Conservation (phyloP, 1,140 invertebrate genomes). For the Melitaea cinxia region DNA sequence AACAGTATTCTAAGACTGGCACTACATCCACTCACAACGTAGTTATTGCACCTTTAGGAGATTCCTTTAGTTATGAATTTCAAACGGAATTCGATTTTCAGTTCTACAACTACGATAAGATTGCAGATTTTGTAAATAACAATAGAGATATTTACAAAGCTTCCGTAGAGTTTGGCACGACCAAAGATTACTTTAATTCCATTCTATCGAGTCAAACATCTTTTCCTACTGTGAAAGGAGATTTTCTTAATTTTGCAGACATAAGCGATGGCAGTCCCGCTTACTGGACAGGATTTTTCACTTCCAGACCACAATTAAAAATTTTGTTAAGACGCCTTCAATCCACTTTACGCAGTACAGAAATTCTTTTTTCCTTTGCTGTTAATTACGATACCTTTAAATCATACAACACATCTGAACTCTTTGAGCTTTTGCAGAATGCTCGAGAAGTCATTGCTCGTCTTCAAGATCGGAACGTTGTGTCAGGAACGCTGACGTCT, state of each 20-base stretch:
- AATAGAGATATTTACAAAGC: slow-evolving; percentile 86
- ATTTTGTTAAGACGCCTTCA: slow-evolving; percentile 90
- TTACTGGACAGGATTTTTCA: slow-evolving; percentile 96
- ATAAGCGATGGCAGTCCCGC: slow-evolving; percentile 89
- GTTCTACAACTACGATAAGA: slow-evolving; percentile 90
- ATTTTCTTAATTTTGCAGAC: slow-evolving; percentile 96
- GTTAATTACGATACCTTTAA: slow-evolving; percentile 84
- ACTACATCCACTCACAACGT: slow-evolving; percentile 92
- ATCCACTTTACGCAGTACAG: slow-evolving; percentile 88
- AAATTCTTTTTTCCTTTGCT: slow-evolving; percentile 91
- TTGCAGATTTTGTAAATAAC: slow-evolving; percentile 90
- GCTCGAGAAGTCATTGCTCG: slow-evolving; percentile 84
- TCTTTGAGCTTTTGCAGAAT: slow-evolving; percentile 85
- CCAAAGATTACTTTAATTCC: slow-evolving; percentile 90
- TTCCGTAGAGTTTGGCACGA: slow-evolving; percentile 90
- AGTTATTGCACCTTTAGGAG: slow-evolving; percentile 90
- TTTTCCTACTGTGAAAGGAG: slow-evolving; percentile 89
- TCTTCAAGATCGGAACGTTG: slow-evolving; percentile 62
- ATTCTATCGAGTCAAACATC: slow-evolving; percentile 81
- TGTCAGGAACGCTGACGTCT: slow-evolving; percentile 56
- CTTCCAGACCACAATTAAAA: slow-evolving; percentile 93
- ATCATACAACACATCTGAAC: slow-evolving; percentile 72
- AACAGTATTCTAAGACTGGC: slow-evolving; percentile 91
- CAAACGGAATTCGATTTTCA: slow-evolving; percentile 93
- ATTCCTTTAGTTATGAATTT: slow-evolving; percentile 90